Evolutionary conservation across 2,113 vertebrate species (phyloP), one percentile per base, ranked within the genome.

Genomic region (Myotis brandtii): DNA sequence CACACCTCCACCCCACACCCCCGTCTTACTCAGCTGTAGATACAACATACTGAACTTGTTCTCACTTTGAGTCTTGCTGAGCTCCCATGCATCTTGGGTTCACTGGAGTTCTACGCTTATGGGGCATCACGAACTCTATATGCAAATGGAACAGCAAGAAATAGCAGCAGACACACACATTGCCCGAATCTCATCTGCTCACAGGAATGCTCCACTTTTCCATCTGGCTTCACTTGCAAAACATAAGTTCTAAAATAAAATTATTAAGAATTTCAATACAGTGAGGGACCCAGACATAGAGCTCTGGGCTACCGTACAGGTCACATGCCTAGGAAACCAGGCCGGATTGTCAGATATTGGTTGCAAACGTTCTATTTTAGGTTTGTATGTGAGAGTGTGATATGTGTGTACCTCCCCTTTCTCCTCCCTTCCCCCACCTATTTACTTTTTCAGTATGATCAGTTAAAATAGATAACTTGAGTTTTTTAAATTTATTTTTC

Each of bases 241-340:
- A 82, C 52, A 27, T 34, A 25, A 96, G 48, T 81, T 84, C 52
- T 70, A 62, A 96, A 93, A 79, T 32, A 69, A 69, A 86, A 92
- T 77, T 46, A 46, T 46, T 67, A 72, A 73, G 12, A 85, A 59
- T 67, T 56, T 93, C 79, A 91, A 93, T 67, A n/a, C 37, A 73
- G 32, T 0, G 32, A 37, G 18, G 18, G 56, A 21, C 52, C 64
- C 7, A 25, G 56, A 7, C 25, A 50, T 0, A 4, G 25, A 77
- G 20, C 43, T 20, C 64, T 67, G 27, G 30, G 48, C 18, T 77
- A 11, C 37, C 20, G 0, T 72, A 30, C 0, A 43, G 27, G 69
- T 73, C 83, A 88, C 20, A 69, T 0, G 25, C 37, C 17, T 43
- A 64, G 64, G 69, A 80, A 85, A 23, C 18, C 0, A 4, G 56